Conservation (phyloP, 2,113 vertebrate genomes). For the Nothocercus julius region DNA sequence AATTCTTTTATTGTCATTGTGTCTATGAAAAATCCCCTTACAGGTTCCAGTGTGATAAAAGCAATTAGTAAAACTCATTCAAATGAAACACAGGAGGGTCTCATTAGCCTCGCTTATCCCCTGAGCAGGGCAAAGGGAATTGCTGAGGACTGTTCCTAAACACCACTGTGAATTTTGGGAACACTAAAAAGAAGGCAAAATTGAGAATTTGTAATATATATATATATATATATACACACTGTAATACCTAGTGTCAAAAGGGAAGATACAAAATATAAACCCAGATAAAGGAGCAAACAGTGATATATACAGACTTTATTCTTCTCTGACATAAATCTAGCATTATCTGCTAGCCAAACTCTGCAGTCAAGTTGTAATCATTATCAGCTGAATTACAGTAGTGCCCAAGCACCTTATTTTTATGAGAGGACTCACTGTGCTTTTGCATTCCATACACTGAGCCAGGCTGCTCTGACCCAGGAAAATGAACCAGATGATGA, state of each 20-base stretch:
- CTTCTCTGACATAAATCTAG: not conserved
- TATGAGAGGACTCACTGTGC: not conserved
- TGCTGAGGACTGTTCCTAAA: not conserved
- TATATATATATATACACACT: too few relatives aligned
- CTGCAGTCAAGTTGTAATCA: not conserved
- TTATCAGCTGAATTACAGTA: not conserved
- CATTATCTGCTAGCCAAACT: not conserved
- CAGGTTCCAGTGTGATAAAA: slow-evolving; percentile 48
- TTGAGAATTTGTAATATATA: not conserved
- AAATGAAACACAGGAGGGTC: slow-evolving; percentile 42
- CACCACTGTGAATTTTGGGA: not conserved
- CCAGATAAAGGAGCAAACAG: not conserved
- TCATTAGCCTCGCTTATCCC: slow-evolving; percentile 8
- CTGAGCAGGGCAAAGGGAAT: slow-evolving; percentile 35
- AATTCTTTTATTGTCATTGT: slow-evolving; percentile 51
- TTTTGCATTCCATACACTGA: not conserved
- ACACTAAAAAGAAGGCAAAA: not conserved
- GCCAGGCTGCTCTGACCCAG: not conserved
- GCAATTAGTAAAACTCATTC: slow-evolving; percentile 55
- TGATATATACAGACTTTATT: not conserved
- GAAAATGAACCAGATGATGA: not conserved
- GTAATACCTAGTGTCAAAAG: not conserved
- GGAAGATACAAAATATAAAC: not conserved
- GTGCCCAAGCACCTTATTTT: not conserved
- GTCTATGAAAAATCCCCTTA: slow-evolving; percentile 24